Conservation (phyloP, 1,140 invertebrate genomes). For the Nephotettix cincticeps region DNA sequence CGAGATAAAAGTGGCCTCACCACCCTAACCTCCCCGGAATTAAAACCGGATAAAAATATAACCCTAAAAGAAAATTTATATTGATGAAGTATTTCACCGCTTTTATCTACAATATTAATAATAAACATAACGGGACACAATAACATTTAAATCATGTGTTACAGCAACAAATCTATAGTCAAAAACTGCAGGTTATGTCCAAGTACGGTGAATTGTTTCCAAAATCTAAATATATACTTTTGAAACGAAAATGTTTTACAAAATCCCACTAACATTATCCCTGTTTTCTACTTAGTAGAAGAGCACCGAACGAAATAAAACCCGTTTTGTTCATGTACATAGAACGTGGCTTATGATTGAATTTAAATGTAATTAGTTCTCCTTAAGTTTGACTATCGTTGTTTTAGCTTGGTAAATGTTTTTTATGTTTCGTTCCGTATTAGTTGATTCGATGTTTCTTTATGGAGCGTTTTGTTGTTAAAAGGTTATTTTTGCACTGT, state of each 20-base stretch:
- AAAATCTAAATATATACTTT: neutral
- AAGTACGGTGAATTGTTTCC: neutral
- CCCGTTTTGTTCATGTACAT: neutral
- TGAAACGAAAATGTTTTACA: neutral
- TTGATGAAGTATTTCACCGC: too few relatives aligned
- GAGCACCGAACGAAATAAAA: neutral
- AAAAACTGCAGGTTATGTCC: constrained; percentile 20
- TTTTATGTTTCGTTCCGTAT: neutral
- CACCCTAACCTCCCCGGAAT: too few relatives aligned
- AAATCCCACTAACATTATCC: neutral
- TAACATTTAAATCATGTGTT: too few relatives aligned
- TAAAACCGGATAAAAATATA: too few relatives aligned
- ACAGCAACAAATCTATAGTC: too few relatives aligned
- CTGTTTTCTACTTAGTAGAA: neutral
- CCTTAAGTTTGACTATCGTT: constrained; percentile 1
- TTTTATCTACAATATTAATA: too few relatives aligned
- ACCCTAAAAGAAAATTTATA: too few relatives aligned
- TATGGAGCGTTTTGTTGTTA: constrained; percentile 13
- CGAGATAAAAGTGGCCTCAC: too few relatives aligned
- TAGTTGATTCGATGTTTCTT: constrained; percentile 19
- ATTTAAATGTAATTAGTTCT: constrained; percentile 19
- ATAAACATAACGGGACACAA: too few relatives aligned
- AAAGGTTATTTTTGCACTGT: constrained; percentile 13
- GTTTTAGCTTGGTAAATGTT: constrained; percentile 8
- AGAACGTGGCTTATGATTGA: constrained; percentile 25